phyloP scores from a whole-genome alignment of 2,797 vertebrate species.

The Alfaro cultratus region DNA sequence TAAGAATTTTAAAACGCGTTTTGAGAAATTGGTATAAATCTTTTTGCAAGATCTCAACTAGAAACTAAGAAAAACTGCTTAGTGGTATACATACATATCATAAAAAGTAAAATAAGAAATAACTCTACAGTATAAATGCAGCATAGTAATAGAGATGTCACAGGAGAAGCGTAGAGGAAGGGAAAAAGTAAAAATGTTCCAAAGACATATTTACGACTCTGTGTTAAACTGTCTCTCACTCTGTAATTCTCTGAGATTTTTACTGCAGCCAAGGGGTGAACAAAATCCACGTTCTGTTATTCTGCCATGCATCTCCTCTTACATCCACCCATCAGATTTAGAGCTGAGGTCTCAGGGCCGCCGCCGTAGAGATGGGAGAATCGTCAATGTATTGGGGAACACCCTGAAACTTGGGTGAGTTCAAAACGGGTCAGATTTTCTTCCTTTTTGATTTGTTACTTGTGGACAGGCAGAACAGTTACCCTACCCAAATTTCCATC shows the following conservation, averaged over 20 bases:
- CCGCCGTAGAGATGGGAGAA: constrained; percentile 49
- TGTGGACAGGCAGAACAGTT: constrained; percentile 39
- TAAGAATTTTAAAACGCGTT: neutral
- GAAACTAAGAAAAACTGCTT: neutral
- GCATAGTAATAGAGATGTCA: constrained; percentile 38
- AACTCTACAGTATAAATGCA: constrained; percentile 9
- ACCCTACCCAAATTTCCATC: constrained; percentile 27
- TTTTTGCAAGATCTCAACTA: neutral
- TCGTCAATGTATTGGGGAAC: constrained; percentile 56
- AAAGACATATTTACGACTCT: constrained; percentile 77
- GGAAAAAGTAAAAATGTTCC: constrained; percentile 59
- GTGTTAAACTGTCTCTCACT: constrained; percentile 81
- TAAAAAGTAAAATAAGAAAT: neutral
- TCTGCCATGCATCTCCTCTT: constrained; percentile 74
- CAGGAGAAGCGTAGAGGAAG: constrained; percentile 48
- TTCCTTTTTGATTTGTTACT: constrained; percentile 49
- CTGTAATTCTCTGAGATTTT: constrained; percentile 77
- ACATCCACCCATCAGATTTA: constrained; percentile 80
- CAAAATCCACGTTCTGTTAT: constrained; percentile 78
- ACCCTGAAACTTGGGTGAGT: constrained; percentile 56
- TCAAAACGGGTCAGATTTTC: constrained; percentile 53
- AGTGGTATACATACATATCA: neutral
- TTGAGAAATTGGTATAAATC: neutral
- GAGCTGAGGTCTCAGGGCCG: constrained; percentile 69
- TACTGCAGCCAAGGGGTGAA: constrained; percentile 75